Evolutionary conservation across 1,140 invertebrate genomes (phyloP).

Genomic region (Ganaspis sp.): DNA sequence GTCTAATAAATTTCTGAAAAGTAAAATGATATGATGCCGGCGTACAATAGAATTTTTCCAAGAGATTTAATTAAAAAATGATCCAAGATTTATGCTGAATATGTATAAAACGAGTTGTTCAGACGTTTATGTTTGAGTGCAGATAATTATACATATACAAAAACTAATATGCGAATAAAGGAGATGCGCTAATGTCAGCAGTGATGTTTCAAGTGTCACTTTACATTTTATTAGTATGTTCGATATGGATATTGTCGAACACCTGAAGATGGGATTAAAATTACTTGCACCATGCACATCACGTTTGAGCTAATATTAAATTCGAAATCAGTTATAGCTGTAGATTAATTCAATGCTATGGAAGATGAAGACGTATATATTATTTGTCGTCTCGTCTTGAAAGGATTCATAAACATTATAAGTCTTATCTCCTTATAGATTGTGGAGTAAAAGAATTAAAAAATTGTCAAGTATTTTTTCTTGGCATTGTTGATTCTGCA

Average conservation of each 20-base stretch:
- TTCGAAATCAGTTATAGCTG: neutral
- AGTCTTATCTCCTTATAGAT: constrained; percentile 13
- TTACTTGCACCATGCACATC: neutral
- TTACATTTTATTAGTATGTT: neutral
- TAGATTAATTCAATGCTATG: neutral
- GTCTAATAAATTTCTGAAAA: neutral
- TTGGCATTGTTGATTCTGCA: too few species aligned
- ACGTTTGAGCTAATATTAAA: neutral
- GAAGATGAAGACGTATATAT: neutral
- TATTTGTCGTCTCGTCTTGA: neutral
- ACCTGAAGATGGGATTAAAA: neutral
- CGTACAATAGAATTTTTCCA: neutral
- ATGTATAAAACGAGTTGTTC: constrained; percentile 48
- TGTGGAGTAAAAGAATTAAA: neutral
- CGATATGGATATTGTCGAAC: neutral
- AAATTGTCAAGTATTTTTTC: neutral
- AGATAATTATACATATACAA: neutral
- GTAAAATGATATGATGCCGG: neutral
- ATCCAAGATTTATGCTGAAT: constrained; percentile 51
- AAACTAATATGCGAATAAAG: too few species aligned
- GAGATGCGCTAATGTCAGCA: constrained; percentile 30
- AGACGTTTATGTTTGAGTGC: constrained; percentile 18
- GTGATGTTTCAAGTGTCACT: neutral
- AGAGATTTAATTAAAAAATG: neutral
- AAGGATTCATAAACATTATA: neutral